Base-by-base conservation (phyloP, 2,888 invertebrate species). In the Cheiracanthium punctorium region DNA sequence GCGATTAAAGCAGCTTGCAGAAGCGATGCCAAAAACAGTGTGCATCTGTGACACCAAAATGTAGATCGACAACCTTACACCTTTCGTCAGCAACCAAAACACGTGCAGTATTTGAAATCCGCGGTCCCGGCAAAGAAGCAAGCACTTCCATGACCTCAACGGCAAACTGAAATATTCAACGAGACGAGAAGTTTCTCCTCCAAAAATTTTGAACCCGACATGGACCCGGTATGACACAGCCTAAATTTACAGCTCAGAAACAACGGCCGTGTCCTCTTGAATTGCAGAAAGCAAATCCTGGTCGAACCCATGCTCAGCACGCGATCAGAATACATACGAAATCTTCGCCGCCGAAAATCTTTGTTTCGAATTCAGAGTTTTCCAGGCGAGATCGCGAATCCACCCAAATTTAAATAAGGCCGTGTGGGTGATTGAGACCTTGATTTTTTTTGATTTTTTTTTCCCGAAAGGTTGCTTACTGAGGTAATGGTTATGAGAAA, bases 321-420 rank as follows among this genome's bases (percentile, higher is more conserved):
- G 58, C 58, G 58, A 20, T 24, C 58, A 24, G 58, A 58, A 58
- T 58, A 58, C 58, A 58, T 58, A 24, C 58, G 58, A 24, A 58
- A 58, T 58, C 4, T 58, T 24, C 58, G 7, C 24, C 20, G 14
- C 17, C 58, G 1, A 24, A 58, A 24, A 58, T 58, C 58, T 58
- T 58, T 58, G 58, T 58, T 58, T 58, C 58, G 58, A 58, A 58
- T 24, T 58, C 24, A 24, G 58, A 58, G 24, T n/a, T 58, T 58
- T 58, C 24, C 24, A 58, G 24, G 58, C 58, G 58, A 24, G 58
- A 58, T 58, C 24, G 20, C 17, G 58, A 58, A 58, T 58, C 20
- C 58, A 58, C 58, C 58, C 58, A 58, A 58, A 58, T 58, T 58
- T 58, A 58, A 58, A 58, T 58, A 58, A 58, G 58, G 58, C 24